Evolutionary conservation across 1,140 invertebrate species (phyloP), one percentile per base, ranked within the genome.

Genomic region (Procambarus virginalis): DNA sequence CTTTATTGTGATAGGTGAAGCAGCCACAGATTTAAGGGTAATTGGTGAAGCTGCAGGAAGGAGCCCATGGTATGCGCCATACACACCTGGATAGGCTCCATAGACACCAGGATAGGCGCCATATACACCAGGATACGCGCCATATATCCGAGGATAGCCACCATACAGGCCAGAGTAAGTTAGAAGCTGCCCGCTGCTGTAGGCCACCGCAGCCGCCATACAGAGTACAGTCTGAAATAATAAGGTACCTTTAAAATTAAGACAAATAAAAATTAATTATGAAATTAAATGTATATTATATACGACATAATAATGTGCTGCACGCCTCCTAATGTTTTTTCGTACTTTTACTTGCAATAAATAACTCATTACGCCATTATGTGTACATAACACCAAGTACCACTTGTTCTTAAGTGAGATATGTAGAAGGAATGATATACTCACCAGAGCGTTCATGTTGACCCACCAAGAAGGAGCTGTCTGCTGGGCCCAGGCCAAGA

Each of bases 391-490:
- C 34, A 34, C 34, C 34, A 34, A 34, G 34, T 34, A 34, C 34
- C 34, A 34, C 34, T 34, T 34, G 34, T 34, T 34, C 34, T 34
- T 34, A 34, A 34, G 34, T 0, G 34, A 34, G 34, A 34, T 34
- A 34, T 34, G 34, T 34, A 34, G 34, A 34, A 34, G 34, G 34
- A 34, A 77, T 12, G 34, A 10, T 55, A 3, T 9, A 87, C 85
- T 87, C 76, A 87, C 85, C 85, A 87, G 85, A 81, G 85, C 48
- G 48, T 87, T 87, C 85, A 87, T 87, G 85, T 79, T 80, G 85
- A 87, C 78, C 85, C 85, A 80, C 60, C 85, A 60, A 12, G 46
- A n/a, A 80, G 85, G 64, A 80, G 85, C 86, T 88, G 86, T 88
- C 86, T 88, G 84, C n/a, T 46, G 70, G 84, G 20, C 49, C 49